Evolutionary conservation across 2,797 vertebrate species (phyloP).

Genomic region (Huso huso): DNA sequence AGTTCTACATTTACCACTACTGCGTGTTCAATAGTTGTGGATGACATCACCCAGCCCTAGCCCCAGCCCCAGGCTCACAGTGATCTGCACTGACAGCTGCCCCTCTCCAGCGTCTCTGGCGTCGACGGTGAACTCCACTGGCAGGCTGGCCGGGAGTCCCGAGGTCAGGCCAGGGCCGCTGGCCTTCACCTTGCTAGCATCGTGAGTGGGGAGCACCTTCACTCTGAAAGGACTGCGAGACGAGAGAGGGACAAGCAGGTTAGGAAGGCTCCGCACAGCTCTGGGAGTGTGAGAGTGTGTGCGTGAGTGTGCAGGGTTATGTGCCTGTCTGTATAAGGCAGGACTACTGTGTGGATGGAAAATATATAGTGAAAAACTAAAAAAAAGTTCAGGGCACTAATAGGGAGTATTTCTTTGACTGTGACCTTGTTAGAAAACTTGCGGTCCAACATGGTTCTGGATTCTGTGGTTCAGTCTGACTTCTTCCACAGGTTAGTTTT

Average conservation of each 20-base stretch:
- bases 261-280: not conserved
- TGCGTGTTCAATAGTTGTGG: too few species aligned
- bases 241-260: too few species aligned
- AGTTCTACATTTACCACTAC: too few species aligned
- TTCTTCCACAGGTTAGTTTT: not conserved
- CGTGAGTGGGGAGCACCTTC: constrained; percentile 82
- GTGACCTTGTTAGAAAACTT: too few species aligned
- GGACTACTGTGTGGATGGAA: too few species aligned
- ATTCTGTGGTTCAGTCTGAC: too few species aligned
- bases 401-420: too few species aligned
- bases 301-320: not conserved
- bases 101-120: constrained; percentile 85
- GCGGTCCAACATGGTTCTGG: too few species aligned
- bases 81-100: constrained; percentile 82
- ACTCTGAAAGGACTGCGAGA: constrained; percentile 81
- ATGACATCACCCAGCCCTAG: too few species aligned
- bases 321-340: too few species aligned
- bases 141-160: constrained; percentile 83
- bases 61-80: constrained; percentile 53
- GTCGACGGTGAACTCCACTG: constrained; percentile 85
- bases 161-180: constrained; percentile 83
- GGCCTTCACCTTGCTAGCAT: constrained; percentile 89
- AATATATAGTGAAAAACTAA: too few species aligned
- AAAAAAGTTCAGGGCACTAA: too few species aligned
- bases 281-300: not conserved